Evolutionary conservation across 2,797 vertebrate genomes (phyloP).

Genomic region (Fistularia tabacaria): DNA sequence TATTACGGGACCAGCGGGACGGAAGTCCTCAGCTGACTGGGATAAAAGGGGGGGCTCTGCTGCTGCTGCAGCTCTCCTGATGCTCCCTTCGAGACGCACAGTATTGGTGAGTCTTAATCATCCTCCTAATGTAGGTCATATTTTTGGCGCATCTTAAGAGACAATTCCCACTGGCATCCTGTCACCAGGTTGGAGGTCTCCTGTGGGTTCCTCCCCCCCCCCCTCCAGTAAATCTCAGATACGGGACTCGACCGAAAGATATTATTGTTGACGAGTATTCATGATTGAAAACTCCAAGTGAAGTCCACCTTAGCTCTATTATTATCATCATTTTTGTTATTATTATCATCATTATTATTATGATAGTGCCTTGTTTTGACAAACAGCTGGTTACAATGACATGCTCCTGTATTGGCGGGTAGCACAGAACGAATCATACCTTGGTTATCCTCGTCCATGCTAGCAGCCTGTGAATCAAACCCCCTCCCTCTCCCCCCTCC

Average conservation of each 20-base stretch:
- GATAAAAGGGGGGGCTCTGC: background rate
- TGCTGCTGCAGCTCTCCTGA: slow-evolving; percentile 14
- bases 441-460: slow-evolving; percentile 77
- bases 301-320: no score
- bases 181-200: no score
- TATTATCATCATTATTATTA: no score
- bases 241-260: no score
- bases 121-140: slow-evolving; percentile 29
- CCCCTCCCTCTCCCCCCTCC: background rate
- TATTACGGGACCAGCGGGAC: no score
- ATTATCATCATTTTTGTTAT: no score
- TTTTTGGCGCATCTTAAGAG: slow-evolving; percentile 3
- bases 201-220: no score
- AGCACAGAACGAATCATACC: slow-evolving; percentile 55
- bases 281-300: no score
- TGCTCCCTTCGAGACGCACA: slow-evolving; percentile 15
- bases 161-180: background rate
- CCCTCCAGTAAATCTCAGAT: no score
- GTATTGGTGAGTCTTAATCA: slow-evolving; percentile 17
- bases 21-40: no score
- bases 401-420: no score
- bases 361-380: background rate
- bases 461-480: slow-evolving; percentile 35
- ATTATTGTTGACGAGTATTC: no score
- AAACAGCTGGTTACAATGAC: background rate